These are phyloP conservation scores for Mesembrinibis cayennensis DNA, from an alignment of 2,113 vertebrate species.

Conservation along the genomic window DNA sequence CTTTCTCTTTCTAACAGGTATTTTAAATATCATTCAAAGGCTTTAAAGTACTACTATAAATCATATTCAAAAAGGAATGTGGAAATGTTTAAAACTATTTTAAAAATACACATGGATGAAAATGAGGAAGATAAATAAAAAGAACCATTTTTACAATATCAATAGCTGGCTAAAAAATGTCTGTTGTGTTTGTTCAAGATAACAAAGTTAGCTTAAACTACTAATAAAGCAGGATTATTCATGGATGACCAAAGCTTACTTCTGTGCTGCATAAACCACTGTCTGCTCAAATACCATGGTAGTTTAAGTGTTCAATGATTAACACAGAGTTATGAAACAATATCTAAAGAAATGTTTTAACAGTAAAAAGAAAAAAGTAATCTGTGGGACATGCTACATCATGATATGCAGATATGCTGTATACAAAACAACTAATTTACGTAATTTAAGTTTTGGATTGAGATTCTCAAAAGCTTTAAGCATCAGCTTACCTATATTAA, in stretches of 20 bases:
- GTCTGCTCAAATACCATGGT: neutral
- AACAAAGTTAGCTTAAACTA: neutral
- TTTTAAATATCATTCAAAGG: neutral
- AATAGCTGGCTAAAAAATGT: neutral
- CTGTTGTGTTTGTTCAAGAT: neutral
- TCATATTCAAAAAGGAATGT: neutral
- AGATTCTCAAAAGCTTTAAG: neutral
- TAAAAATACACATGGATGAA: neutral
- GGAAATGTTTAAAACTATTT: neutral
- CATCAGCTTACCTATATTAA: neutral
- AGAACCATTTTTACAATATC: neutral
- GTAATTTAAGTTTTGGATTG: neutral
- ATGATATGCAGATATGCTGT: neutral
- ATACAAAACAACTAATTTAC: neutral
- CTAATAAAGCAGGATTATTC: neutral
- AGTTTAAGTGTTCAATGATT: slow-evolving; percentile 28
- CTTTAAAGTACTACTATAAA: neutral
- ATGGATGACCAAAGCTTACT: slow-evolving; percentile 12
- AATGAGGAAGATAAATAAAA: neutral
- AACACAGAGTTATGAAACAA: neutral
- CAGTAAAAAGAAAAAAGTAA: neutral
- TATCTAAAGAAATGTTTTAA: neutral
- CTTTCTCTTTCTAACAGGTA: neutral
- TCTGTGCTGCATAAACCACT: neutral
- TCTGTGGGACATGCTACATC: neutral